Base-by-base conservation (phyloP, 2,113 vertebrate species). In the Conger conger region DNA sequence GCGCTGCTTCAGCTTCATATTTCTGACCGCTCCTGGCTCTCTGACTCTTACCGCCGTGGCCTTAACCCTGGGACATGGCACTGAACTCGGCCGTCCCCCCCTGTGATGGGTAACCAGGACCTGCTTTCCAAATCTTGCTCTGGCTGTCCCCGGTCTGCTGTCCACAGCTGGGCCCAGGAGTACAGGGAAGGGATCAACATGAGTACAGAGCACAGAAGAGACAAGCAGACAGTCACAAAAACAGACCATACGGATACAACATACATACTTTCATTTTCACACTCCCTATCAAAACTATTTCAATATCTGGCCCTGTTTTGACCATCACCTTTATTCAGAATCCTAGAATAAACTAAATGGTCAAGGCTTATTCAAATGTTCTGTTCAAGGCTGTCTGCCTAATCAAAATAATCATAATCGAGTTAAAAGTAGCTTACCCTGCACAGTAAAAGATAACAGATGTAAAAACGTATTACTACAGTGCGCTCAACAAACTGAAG, bases 1-100 rank as follows among this genome's bases (percentile, higher is more conserved):
- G 40, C 98, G 96, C 94, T 99, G 98, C 95, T 99, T 99, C 84
- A 99, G 95, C 97, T 99, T 99, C 98, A 99, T 99, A 95, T 91
- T 94, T 88, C 40, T 90, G 11, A 38, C 68, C n/a, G 23, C 68
- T 54, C 57, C 36, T 5, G 27, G 53, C 37, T 30, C 15, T 76
- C 36, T n/a, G 30, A 23, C 13, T 16, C 76, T 79, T 37, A 76
- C 37, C 50, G 87, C 87, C 80, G 82, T 50, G 38, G 80, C 85
- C 84, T 20, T 40, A 87, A 63, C 80, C 54, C 85, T 53, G 37
- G 79, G 85, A 82, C 53, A 80, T 86, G 38, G 84, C 73, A n/a
- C 35, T 82, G 40, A 68, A n/a, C 40, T 33, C 23, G 16, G 79
- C 84, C 83, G 57, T 42, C 86, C 82, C 83, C 88, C 90, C 80